These are phyloP conservation scores for Oligia latruncula DNA, from an alignment of 2,888 invertebrate species.

Conservation along the genomic window DNA sequence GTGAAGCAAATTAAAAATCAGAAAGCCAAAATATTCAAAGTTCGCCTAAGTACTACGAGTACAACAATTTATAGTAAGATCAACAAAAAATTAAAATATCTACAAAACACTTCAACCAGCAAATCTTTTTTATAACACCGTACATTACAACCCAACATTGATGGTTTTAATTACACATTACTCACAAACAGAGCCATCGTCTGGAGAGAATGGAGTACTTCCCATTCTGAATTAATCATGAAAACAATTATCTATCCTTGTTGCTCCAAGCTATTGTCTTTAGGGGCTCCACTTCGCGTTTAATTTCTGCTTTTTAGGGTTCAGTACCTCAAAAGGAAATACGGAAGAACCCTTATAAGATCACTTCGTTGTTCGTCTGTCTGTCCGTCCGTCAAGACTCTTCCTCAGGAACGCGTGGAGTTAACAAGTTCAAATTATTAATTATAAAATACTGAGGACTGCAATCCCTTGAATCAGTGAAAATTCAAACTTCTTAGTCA, in stretches of 20 bases:
- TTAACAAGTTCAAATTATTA: no score
- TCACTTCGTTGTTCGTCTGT: no score
- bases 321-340: no score
- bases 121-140: background rate
- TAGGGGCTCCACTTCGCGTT: constrained; percentile 38
- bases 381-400: no score
- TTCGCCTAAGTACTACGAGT: background rate
- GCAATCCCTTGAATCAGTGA: no score
- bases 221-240: constrained; percentile 83
- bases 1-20: background rate
- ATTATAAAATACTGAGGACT: no score
- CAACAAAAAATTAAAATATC: background rate
- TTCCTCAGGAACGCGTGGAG: no score
- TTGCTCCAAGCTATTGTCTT: constrained; percentile 76
- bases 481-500: no score
- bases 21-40: background rate
- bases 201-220: constrained; percentile 53
- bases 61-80: background rate
- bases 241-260: constrained; percentile 83
- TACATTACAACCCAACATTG: constrained; percentile 22
- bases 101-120: background rate
- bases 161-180: constrained; percentile 34
- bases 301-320: constrained; percentile 45
- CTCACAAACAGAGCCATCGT: constrained; percentile 24
- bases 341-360: no score